phyloP scores from a whole-genome alignment of 2,797 vertebrate species.

The Pseudochirops corinnae region DNA sequence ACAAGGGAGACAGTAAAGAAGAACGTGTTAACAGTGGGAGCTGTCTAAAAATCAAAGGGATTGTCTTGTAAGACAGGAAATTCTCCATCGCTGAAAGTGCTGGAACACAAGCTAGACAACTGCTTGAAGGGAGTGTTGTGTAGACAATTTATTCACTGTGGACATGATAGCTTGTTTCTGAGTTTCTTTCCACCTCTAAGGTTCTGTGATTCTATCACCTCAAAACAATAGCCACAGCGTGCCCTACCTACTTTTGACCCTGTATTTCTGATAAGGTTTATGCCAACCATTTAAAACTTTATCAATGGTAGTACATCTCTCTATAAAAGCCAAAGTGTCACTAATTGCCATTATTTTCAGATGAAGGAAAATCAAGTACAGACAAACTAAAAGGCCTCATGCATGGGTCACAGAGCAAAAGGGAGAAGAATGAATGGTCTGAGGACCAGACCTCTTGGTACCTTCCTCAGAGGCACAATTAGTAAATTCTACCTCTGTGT shows the following conservation, averaged over 20 bases:
- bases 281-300: neutral
- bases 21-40: neutral
- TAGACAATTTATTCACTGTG: neutral
- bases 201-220: constrained; percentile 9
- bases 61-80: neutral
- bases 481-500: neutral
- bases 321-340: neutral
- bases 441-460: neutral
- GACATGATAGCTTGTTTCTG: neutral
- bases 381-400: neutral
- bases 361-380: constrained; percentile 21
- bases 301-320: neutral
- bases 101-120: neutral
- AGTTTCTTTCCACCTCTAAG: neutral
- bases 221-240: neutral
- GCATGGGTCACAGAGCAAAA: neutral
- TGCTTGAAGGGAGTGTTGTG: neutral
- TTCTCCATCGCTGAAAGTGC: neutral
- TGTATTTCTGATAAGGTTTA: neutral
- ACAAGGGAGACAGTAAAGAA: neutral
- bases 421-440: neutral
- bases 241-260: neutral
- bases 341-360: neutral
- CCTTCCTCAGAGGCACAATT: constrained; percentile 33
- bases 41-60: neutral